Conservation (phyloP, 1,140 invertebrate genomes). For the Melipona quadrifasciata region DNA sequence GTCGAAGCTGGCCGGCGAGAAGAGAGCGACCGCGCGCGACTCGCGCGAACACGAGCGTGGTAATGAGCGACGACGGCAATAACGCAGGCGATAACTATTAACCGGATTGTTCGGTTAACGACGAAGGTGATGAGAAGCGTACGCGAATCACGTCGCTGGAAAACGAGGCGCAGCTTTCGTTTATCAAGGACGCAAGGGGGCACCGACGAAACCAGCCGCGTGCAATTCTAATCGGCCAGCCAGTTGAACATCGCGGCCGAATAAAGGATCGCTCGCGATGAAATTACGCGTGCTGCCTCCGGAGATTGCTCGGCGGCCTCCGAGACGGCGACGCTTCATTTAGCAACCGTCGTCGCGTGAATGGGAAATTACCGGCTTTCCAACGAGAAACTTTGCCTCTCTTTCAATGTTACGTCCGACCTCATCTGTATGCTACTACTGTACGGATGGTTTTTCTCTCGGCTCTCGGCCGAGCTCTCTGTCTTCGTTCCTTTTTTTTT, state of each 20-base stretch:
- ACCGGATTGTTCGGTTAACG: slow-evolving; percentile 51
- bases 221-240: slow-evolving; percentile 44
- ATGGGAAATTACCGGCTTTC: slow-evolving; percentile 31
- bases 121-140: slow-evolving; percentile 52
- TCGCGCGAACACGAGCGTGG: slow-evolving; percentile 26
- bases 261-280: slow-evolving; percentile 31
- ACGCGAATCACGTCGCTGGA: slow-evolving; percentile 41
- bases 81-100: slow-evolving; percentile 51
- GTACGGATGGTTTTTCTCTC: neutral
- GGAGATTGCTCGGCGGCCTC: slow-evolving; percentile 13
- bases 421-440: slow-evolving; percentile 10
- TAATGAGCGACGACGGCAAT: slow-evolving; percentile 48
- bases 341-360: slow-evolving; percentile 17
- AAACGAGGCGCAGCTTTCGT: slow-evolving; percentile 43
- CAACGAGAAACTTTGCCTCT: neutral
- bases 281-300: slow-evolving; percentile 11
- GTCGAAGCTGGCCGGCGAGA: too few relatives aligned
- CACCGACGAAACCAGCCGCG: slow-evolving; percentile 1
- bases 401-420: neutral
- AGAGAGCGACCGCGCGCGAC: neutral
- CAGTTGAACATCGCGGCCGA: slow-evolving; percentile 28
- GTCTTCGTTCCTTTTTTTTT: neutral
- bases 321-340: slow-evolving; percentile 9
- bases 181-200: slow-evolving; percentile 40
- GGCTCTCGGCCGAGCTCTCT: neutral